A percentile compares a stretch with the other conserved stretches of the same genome.
These are phyloP conservation scores for Drosophila carrolli DNA, from an alignment of 1,140 invertebrate species.

Conservation along the genomic window DNA sequence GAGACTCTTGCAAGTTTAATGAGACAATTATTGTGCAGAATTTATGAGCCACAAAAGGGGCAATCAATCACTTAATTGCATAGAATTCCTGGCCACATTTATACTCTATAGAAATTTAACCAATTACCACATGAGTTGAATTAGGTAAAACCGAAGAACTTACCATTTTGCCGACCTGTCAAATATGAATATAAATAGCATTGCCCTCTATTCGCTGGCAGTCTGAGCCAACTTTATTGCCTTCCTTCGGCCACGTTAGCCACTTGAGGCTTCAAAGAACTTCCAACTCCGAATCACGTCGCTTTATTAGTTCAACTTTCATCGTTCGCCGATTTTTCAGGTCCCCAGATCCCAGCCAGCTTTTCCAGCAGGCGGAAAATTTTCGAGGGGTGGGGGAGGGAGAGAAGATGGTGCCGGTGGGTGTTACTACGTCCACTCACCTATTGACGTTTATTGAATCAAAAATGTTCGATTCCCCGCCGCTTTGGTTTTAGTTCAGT, in stretches of 20 bases:
- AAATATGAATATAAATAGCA: slow-evolving; percentile 35
- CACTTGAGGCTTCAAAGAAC: slow-evolving; percentile 48
- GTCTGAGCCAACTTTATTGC: slow-evolving; percentile 55
- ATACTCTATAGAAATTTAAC: not conserved
- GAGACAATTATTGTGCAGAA: slow-evolving; percentile 20
- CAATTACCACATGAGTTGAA: slow-evolving; percentile 5
- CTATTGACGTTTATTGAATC: slow-evolving; percentile 80
- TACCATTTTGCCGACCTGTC: not conserved
- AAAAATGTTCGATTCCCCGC: slow-evolving; percentile 56
- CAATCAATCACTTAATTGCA: slow-evolving; percentile 38
- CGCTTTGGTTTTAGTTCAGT: slow-evolving; percentile 32
- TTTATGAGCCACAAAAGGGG: slow-evolving; percentile 21
- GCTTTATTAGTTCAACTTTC: slow-evolving; percentile 61
- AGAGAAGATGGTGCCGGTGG: not conserved
- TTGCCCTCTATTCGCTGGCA: slow-evolving; percentile 4
- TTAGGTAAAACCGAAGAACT: not conserved
- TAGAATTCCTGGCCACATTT: not conserved
- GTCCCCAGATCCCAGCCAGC: slow-evolving; percentile 35
- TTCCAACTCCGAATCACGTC: slow-evolving; percentile 55
- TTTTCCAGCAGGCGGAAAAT: not conserved
- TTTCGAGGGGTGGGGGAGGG: no score
- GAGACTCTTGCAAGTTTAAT: slow-evolving; percentile 35
- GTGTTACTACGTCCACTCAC: slow-evolving; percentile 26
- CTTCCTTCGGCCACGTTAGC: slow-evolving; percentile 42
- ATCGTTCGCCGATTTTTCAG: slow-evolving; percentile 18